Conservation (phyloP, 2,888 invertebrate genomes). For the Entomobrya proxima region DNA sequence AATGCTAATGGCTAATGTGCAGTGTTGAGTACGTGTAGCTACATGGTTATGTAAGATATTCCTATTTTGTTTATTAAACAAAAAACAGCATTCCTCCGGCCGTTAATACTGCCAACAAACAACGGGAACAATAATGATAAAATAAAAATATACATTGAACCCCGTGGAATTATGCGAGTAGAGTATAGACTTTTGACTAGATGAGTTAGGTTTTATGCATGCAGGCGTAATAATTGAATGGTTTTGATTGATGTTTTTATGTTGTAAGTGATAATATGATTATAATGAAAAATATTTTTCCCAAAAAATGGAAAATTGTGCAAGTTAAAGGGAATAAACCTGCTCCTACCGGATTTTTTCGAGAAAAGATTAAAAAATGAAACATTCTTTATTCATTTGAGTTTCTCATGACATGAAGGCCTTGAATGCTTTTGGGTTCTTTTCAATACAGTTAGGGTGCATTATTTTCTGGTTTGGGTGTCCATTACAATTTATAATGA, state of each 20-base stretch:
- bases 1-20: neutral
- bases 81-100: constrained; percentile 19
- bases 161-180: too few relatives aligned
- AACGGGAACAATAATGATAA: neutral
- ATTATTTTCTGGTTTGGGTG: neutral
- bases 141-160: too few relatives aligned
- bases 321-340: neutral
- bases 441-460: too few relatives aligned
- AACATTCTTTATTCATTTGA: neutral
- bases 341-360: constrained; percentile 2
- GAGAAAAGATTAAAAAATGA: neutral
- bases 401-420: neutral
- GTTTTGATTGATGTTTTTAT: constrained; percentile 40
- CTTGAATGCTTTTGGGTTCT: neutral
- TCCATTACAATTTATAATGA: constrained; percentile 12
- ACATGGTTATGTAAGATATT: too few relatives aligned
- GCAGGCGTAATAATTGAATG: constrained; percentile 14
- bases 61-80: neutral
- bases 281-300: neutral
- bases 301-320: neutral
- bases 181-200: too few relatives aligned
- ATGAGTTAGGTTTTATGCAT: neutral
- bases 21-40: neutral
- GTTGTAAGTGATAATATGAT: neutral
- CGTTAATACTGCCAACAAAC: constrained; percentile 7